Conservation (phyloP, 2,888 invertebrate genomes). For the Drosophila acutilabella region DNA sequence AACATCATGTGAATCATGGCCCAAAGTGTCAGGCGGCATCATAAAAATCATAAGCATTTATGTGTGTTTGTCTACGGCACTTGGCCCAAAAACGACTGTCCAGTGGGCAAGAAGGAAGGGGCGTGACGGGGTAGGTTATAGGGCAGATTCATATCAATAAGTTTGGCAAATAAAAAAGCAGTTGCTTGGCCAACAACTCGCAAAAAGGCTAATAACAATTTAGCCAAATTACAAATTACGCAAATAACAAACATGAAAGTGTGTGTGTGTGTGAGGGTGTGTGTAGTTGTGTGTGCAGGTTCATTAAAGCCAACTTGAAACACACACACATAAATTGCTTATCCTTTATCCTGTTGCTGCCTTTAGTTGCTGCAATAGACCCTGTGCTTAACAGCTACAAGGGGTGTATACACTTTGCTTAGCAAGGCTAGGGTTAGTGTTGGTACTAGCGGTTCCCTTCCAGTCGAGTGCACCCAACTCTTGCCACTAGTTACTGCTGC, state of each 20-base stretch:
- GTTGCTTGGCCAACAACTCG: constrained; percentile 37
- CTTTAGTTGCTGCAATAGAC: constrained; percentile 9
- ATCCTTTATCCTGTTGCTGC: constrained; percentile 76
- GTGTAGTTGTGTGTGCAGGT: constrained; percentile 44
- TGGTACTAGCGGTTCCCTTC: not conserved
- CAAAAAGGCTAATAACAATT: constrained; percentile 73
- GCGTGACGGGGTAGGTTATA: not conserved
- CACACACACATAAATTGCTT: constrained; percentile 66
- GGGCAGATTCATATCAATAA: constrained; percentile 55
- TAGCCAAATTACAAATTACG: constrained; percentile 75
- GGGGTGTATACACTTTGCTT: too few relatives aligned
- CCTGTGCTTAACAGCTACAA: not conserved
- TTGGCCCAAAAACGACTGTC: constrained; percentile 31
- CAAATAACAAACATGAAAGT: constrained; percentile 19
- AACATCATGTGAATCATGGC: constrained; percentile 61
- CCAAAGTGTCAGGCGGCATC: constrained; percentile 66
- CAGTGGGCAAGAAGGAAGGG: constrained; percentile 10
- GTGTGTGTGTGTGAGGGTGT: constrained; percentile 7
- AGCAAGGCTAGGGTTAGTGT: too few relatives aligned
- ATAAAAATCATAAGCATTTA: constrained; percentile 79
- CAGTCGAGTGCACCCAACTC: not conserved
- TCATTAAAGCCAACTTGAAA: constrained; percentile 69
- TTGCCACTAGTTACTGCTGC: constrained; percentile 4
- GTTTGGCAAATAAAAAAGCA: constrained; percentile 69
- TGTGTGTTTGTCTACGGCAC: constrained; percentile 43